Evolutionary conservation across 2,888 invertebrate species (phyloP).

Genomic region (Volucella bombylans): DNA sequence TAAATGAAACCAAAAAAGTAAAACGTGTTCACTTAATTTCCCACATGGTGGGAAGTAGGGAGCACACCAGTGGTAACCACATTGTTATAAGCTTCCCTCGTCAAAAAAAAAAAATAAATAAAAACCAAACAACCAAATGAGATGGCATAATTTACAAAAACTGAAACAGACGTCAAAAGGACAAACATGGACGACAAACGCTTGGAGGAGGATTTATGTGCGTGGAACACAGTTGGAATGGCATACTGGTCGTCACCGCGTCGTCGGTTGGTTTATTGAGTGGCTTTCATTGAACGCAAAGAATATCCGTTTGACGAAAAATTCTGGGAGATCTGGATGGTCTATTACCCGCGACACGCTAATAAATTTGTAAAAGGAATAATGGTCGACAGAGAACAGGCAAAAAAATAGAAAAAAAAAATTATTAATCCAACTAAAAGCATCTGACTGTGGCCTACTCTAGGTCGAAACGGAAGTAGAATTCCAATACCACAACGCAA

Average conservation of each 20-base stretch:
- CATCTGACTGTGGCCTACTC: constrained; percentile 14
- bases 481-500: constrained; percentile 1
- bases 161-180: constrained; percentile 54
- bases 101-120: background rate
- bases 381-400: background rate
- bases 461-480: constrained; percentile 28
- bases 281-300: constrained; percentile 15
- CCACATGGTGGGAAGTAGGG: too few relatives aligned
- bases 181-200: constrained; percentile 34
- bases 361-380: constrained; percentile 43
- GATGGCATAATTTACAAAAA: constrained; percentile 52
- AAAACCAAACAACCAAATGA: background rate
- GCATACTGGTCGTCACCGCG: constrained; percentile 2
- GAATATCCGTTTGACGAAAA: too few relatives aligned
- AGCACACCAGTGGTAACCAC: too few relatives aligned
- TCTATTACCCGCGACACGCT: constrained; percentile 44
- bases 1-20: too few relatives aligned
- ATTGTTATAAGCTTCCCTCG: too few relatives aligned
- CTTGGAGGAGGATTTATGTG: constrained; percentile 54
- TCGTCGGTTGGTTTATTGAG: constrained; percentile 45
- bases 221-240: constrained; percentile 42
- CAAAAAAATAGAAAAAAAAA: constrained; percentile 22
- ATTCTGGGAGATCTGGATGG: constrained; percentile 8
- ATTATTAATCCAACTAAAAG: constrained; percentile 48
- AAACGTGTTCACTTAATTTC: too few relatives aligned